Percentiles rank a stretch among this genome's conserved stretches.
Conservation (phyloP, 2,888 invertebrate species). For the Melipona bicolor region DNA sequence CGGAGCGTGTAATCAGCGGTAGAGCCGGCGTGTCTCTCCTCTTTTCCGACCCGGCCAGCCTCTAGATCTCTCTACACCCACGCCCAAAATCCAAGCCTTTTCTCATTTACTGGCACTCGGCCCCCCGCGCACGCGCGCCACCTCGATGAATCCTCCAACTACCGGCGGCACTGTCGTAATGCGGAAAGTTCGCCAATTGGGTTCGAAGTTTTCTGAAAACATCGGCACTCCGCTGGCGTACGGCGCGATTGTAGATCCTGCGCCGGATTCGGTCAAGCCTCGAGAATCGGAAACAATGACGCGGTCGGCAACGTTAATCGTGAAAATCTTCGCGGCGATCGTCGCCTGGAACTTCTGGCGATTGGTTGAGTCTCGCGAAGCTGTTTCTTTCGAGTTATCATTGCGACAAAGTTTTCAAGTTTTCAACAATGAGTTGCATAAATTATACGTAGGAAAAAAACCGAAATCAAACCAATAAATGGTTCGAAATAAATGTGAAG, state of each 20-base stretch:
- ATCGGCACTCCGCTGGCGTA: conserved; percentile 3
- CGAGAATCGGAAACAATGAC: conserved; percentile 58
- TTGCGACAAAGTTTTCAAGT: no score
- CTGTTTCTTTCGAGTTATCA: no score
- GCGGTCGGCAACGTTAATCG: conserved; percentile 58
- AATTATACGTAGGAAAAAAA: no score
- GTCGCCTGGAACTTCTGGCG: no score
- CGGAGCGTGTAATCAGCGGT: conserved; percentile 74
- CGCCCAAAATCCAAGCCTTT: conserved; percentile 17
- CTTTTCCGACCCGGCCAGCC: conserved; percentile 23
- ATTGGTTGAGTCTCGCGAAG: no score
- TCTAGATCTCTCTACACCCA: conserved; percentile 11
- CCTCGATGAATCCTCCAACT: conserved; percentile 65
- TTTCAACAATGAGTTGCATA: no score
- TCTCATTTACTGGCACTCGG: conserved; percentile 56
- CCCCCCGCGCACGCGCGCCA: conserved; percentile 5
- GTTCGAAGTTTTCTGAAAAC: conserved; percentile 78
- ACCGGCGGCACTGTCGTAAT: conserved; percentile 75
- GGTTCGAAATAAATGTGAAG: no score
- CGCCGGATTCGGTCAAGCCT: conserved; percentile 1
- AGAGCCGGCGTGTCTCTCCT: conserved; percentile 53
- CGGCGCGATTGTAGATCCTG: no score
- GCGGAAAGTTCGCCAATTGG: conserved; percentile 78
- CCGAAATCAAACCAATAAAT: no score
- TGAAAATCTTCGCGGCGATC: not conserved